These are phyloP conservation scores for Eublepharis macularius DNA, from an alignment of 2,113 vertebrate genomes.

Conservation along the genomic window DNA sequence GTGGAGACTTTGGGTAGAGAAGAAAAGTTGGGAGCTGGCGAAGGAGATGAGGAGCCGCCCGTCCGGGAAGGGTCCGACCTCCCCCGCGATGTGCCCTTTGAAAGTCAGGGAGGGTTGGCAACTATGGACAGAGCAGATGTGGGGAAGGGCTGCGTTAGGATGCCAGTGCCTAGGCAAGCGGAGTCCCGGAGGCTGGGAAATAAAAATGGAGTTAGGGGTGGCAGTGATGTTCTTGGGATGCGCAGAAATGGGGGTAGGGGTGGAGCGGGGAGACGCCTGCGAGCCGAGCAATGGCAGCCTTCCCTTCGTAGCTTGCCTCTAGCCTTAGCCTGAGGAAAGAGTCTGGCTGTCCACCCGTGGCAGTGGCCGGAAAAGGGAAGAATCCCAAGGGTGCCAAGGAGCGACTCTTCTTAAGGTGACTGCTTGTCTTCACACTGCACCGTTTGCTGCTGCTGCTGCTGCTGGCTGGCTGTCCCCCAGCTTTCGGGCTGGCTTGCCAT, in stretches of 20 bases:
- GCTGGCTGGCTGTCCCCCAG: constrained; percentile 14
- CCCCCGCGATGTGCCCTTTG: neutral
- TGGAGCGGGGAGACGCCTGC: accelerated
- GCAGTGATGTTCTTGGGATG: accelerated
- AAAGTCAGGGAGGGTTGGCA: neutral
- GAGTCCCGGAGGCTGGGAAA: neutral
- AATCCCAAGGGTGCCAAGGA: constrained; percentile 21
- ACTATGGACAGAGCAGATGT: neutral
- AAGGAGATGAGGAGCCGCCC: neutral
- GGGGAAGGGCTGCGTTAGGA: neutral
- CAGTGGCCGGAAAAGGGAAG: neutral
- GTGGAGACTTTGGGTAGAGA: neutral
- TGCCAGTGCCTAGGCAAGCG: neutral
- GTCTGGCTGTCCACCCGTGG: accelerated
- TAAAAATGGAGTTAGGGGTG: neutral
- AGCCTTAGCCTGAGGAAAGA: neutral
- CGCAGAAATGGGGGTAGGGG: accelerated
- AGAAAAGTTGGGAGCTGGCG: constrained; percentile 1
- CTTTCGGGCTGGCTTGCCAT: neutral
- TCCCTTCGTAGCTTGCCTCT: neutral
- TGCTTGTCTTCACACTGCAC: constrained; percentile 51
- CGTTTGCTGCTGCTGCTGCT: constrained; percentile 46
- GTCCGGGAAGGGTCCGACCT: constrained; percentile 32
- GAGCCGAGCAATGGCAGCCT: neutral
- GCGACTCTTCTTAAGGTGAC: constrained; percentile 49